Evolutionary conservation across 2,113 vertebrate species (phyloP).

Genomic region (Myotis yumanensis): DNA sequence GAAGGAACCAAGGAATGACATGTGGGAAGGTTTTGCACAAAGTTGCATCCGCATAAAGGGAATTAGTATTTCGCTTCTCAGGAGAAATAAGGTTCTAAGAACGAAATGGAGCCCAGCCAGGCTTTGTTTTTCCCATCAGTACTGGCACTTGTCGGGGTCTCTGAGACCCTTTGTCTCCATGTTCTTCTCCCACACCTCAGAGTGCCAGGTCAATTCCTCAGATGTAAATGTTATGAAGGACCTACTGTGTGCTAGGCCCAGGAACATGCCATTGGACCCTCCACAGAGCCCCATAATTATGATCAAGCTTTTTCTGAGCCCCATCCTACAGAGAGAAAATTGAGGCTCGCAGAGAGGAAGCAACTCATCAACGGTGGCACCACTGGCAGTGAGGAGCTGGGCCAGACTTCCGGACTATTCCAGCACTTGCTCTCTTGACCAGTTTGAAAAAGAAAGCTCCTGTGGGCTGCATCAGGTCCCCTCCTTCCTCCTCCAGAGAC

Average conservation of each 20-base stretch:
- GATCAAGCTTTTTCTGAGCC: neutral
- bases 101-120: neutral
- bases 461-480: neutral
- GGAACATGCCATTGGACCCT: neutral
- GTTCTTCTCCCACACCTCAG: neutral
- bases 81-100: conserved; percentile 1
- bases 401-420: neutral
- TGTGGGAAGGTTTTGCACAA: neutral
- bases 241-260: neutral
- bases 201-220: neutral
- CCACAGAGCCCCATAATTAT: neutral
- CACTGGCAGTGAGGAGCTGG: neutral
- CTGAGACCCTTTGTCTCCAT: neutral
- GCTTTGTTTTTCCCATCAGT: neutral
- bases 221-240: neutral
- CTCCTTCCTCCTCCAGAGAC: neutral
- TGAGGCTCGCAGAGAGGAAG: neutral
- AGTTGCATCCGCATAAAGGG: neutral
- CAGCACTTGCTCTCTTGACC: neutral
- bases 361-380: neutral
- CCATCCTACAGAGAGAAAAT: conserved; percentile 26
- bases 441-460: neutral
- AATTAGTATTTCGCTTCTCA: neutral
- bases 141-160: neutral
- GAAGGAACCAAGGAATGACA: neutral